Conservation (phyloP, 2,888 invertebrate genomes). For the Esperia sulphurella region DNA sequence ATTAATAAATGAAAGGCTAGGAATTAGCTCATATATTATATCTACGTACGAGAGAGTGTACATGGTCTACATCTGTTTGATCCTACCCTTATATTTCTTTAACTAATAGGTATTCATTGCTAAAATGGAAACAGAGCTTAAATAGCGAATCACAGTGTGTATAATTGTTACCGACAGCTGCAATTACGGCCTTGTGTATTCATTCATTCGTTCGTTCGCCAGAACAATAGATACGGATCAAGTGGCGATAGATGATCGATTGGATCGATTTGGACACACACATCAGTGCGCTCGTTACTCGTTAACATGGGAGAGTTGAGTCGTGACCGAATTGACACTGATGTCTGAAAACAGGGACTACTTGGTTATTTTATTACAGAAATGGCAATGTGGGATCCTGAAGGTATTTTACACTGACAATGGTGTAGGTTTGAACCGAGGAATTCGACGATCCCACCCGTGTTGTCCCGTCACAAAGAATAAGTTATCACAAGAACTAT, state of each 20-base stretch:
- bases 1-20: no score
- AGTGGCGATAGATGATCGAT: constrained; percentile 41
- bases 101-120: neutral
- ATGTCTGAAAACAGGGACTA: constrained; percentile 18
- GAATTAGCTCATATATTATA: no score
- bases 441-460: no score
- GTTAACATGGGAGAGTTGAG: constrained; percentile 12
- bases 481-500: no score
- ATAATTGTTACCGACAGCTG: constrained; percentile 3
- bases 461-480: no score
- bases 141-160: neutral
- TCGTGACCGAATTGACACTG: constrained; percentile 51
- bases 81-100: no score
- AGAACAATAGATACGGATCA: constrained; percentile 34
- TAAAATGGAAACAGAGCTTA: neutral
- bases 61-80: no score
- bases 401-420: no score
- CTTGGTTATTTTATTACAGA: neutral
- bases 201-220: constrained; percentile 28
- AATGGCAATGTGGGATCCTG: no score
- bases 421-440: no score
- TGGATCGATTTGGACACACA: constrained; percentile 30
- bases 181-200: constrained; percentile 8
- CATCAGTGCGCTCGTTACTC: neutral
- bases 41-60: no score